Base-by-base conservation (phyloP, 2,797 vertebrate species). In the Acanthurus tractus region DNA sequence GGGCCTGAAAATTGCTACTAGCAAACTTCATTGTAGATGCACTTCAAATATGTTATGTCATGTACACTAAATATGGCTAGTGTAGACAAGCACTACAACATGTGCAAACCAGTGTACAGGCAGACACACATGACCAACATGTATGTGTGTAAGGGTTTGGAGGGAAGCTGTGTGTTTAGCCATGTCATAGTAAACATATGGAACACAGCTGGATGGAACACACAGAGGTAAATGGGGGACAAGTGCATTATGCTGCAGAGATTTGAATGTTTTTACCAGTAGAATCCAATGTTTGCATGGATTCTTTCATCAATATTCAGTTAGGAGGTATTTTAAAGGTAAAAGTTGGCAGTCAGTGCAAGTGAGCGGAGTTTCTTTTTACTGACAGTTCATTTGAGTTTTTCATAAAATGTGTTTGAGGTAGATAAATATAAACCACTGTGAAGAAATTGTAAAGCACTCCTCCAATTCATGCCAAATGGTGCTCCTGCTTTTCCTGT, bases 401-500 rank as follows among this genome's bases (percentile, higher is more conserved):
- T 59, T 57, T 46, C 17, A 17, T 23, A 29, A 70, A 75, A 52
- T 12, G 52, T 70, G 52, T 48, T 25, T 57, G 17, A 58, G 20
- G 46, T 7, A 22, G 42, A 63, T 63, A 70, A 76, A 81, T 25
- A 25, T 25, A 25, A 25, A 25, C 25, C 25, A 25, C 2, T 25
- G 25, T 76, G 17, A 73, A 44, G 10, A 59, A n/a, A 72, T 20
- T 64, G 49, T 46, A 22, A 76, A 61, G 42, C 57, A 63, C 58
- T 78, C 44, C 15, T 63, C 48, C 48, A 13, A 56, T 69, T 8
- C 14, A 38, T 25, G 44, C 36, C 59, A 82, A 61, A 52, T 52
- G 50, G 4, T 20, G 68, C 4, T 40, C 48, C 23, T 8, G 40
- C 18, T 22, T 69, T 80, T 78, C 56, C 59, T 68, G 36, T 78